Base-by-base conservation (phyloP, 2,888 invertebrate species). In the Papilio elwesi region DNA sequence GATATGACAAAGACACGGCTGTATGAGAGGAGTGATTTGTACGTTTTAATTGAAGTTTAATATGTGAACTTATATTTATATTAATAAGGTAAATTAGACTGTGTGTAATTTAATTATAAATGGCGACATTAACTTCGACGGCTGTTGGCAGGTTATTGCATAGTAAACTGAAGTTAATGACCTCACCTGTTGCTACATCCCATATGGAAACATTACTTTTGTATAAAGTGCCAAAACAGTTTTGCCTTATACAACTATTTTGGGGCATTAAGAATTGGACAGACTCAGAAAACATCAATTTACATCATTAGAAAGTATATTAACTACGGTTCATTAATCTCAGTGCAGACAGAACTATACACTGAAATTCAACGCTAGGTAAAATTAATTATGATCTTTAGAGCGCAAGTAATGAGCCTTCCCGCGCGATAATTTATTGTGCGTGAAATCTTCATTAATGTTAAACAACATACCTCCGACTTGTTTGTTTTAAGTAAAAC, bases 321-420 rank as follows among this genome's bases (percentile, higher is more conserved):
- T 48, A 36, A 49, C 49, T 13, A 57, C 36, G 16, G 10, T 47
- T 57, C 59, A 68, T 49, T 51, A 68, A 59, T 69, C 52, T 51
- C 26, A 43, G 7, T 68, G 43, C 51, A 38, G 52, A 62, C 38
- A 52, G 38, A 69, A 69, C 62, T 51, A 69, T 69, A 52, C 51
- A 69, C 16, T 51, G 62, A 69, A 52, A 62, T 62, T 70, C 52
- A 26, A 53, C 53, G 26, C n/a, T 53, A 13, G 52, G 53, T 63
- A 70, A 70, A 52, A 70, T 48, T 51, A 68, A 72, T 68, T 68
- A 72, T 62, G 67, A 63, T 53, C 47, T 48, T 67, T 71, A 66
- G 43, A 51, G 43, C 13, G 47, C 26, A 36, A 13, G n/a, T 62
- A 71, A 68, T 62, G 67, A 68, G n/a, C 51, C 66, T 62, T 63